These are phyloP conservation scores for Drosophila paulistorum DNA, from an alignment of 1,140 invertebrate species.

Conservation along the genomic window DNA sequence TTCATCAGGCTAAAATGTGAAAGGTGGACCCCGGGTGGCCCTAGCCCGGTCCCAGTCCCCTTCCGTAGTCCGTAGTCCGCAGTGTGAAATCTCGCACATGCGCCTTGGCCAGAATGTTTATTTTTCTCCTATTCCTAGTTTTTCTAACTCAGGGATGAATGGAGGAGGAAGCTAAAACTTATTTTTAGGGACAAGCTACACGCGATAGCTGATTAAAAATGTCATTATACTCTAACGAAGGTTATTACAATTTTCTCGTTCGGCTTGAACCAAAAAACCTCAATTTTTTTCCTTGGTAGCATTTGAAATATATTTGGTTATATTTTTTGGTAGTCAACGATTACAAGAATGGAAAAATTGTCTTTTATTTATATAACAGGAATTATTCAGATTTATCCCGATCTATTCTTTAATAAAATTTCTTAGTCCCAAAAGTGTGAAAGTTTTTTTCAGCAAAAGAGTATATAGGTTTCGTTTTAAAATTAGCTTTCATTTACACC, in stretches of 20 bases:
- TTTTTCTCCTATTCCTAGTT: constrained; percentile 14
- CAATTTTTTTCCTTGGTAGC: no score
- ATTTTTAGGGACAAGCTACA: constrained; percentile 41
- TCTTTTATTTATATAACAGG: no score
- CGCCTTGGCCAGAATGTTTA: constrained; percentile 33
- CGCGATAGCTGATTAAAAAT: constrained; percentile 41
- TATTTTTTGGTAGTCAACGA: no score
- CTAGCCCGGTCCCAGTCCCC: background rate
- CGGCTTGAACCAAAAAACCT: background rate
- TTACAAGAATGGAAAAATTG: no score
- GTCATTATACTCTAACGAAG: background rate
- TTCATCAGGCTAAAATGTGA: constrained; percentile 33
- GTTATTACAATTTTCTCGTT: background rate
- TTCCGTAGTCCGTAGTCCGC: background rate
- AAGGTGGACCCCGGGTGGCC: constrained; percentile 36
- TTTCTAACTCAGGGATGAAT: background rate
- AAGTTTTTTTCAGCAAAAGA: no score
- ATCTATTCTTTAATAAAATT: no score
- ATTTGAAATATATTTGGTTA: no score
- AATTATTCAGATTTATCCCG: no score
- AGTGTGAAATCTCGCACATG: constrained; percentile 56
- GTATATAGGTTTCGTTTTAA: no score
- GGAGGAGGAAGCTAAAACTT: constrained; percentile 14
- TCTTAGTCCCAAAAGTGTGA: no score
- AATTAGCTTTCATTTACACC: no score